Percentiles rank a stretch among this genome's conserved stretches.
Evolutionary conservation across 2,797 vertebrate species (phyloP).

Genomic region (Crocidura indochinensis): DNA sequence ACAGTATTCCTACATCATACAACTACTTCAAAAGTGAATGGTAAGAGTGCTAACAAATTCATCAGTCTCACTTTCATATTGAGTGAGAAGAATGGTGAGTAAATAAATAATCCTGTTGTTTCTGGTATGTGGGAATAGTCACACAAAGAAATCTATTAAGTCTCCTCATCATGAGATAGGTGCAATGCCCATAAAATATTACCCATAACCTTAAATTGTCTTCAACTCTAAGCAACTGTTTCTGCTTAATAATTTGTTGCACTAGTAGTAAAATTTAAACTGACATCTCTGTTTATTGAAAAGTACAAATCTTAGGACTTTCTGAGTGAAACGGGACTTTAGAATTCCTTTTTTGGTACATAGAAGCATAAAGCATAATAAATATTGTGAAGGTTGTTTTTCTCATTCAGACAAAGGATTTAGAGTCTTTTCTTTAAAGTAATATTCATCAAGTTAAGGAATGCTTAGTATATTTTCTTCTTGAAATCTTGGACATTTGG

Average conservation of each 20-base stretch:
- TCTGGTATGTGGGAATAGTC: neutral
- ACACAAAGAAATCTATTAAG: neutral
- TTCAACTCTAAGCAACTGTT: neutral
- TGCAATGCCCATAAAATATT: neutral
- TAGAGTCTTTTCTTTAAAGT: neutral
- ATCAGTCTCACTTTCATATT: neutral
- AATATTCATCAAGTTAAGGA: neutral
- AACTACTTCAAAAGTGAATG: neutral
- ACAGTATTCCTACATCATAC: neutral
- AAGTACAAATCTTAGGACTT: conserved; percentile 20
- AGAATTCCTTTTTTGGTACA: neutral
- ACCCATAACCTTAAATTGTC: neutral
- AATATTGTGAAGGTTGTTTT: neutral
- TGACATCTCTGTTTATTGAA: neutral
- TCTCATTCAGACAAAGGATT: neutral
- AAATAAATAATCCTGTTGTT: neutral
- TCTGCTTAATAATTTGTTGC: conserved; percentile 4
- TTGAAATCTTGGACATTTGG: neutral
- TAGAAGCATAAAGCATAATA: neutral
- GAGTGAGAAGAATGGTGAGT: neutral
- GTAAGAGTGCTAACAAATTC: conserved; percentile 25
- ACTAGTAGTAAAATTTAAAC: conserved; percentile 44
- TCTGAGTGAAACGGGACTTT: neutral
- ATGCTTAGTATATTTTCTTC: neutral
- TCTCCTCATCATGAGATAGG: neutral